phyloP scores from a whole-genome alignment of 2,797 vertebrate species.

The Spinibarbus caldwelli region DNA sequence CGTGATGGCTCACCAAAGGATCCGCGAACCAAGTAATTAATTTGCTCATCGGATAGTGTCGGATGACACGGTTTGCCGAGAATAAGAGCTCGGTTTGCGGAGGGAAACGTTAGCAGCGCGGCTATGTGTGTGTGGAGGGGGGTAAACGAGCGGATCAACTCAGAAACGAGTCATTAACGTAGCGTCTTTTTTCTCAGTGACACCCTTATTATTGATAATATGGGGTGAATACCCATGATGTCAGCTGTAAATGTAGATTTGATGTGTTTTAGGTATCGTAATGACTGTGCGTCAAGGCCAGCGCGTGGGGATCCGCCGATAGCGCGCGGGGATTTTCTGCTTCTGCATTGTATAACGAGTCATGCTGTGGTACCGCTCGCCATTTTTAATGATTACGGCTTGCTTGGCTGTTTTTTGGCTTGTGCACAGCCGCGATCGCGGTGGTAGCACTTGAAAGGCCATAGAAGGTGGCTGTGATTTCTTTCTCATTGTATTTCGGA shows the following conservation, averaged over 20 bases:
- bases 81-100: constrained; percentile 9
- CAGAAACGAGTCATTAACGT: not conserved
- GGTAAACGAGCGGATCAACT: constrained; percentile 3
- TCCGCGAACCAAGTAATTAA: constrained; percentile 30
- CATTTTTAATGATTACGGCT: constrained; percentile 93
- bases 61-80: not conserved
- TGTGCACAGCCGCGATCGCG: constrained; percentile 4
- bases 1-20: constrained; percentile 27
- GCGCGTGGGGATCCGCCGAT: constrained; percentile 55
- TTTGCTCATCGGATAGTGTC: constrained; percentile 7
- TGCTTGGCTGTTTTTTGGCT: constrained; percentile 64
- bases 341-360: constrained; percentile 87
- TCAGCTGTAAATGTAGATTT: not conserved
- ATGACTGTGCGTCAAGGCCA: constrained; percentile 74
- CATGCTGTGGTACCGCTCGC: constrained; percentile 85
- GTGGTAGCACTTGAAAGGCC: not conserved
- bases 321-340: constrained; percentile 82
- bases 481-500: not conserved
- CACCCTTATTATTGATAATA: not conserved
- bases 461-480: not conserved
- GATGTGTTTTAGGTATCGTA: not conserved
- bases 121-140: constrained; percentile 29
- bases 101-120: constrained; percentile 31
- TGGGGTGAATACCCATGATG: not conserved
- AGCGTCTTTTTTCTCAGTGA: not conserved